These are phyloP conservation scores for Alentia gelatinosa DNA, from an alignment of 2,888 invertebrate species.

Conservation along the genomic window DNA sequence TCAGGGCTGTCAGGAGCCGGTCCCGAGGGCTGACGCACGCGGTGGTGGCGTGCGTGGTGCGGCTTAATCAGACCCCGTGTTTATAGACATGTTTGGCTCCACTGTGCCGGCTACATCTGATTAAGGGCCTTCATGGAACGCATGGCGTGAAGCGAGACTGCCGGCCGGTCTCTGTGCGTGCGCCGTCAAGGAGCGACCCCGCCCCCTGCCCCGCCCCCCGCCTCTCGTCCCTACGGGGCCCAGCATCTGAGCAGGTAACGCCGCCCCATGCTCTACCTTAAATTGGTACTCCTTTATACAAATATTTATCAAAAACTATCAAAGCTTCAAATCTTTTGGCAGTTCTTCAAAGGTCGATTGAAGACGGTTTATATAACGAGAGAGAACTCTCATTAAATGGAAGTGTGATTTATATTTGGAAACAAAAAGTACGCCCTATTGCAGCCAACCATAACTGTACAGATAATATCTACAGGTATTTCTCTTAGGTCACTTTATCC, in stretches of 20 bases:
- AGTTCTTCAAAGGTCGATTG: background rate
- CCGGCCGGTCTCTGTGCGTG: background rate
- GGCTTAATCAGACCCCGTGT: background rate
- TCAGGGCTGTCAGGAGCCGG: background rate
- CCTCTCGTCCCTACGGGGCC: background rate
- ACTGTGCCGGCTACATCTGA: background rate
- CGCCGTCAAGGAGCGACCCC: background rate
- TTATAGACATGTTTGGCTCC: background rate
- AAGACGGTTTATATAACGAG: too few species aligned
- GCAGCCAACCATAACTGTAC: too few species aligned
- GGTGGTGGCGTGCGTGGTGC: background rate
- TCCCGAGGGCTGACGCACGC: background rate
- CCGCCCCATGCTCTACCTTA: background rate
- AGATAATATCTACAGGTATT: too few species aligned
- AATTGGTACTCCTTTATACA: background rate
- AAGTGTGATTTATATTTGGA: too few species aligned
- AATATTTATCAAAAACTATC: background rate
- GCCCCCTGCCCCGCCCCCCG: background rate
- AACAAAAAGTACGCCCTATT: too few species aligned
- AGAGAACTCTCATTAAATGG: too few species aligned
- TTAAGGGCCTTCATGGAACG: background rate
- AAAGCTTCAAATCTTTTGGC: background rate
- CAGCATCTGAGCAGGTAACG: background rate
- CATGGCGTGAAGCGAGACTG: background rate
- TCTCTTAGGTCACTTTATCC: too few species aligned